These are phyloP conservation scores for Spilarctia lutea DNA, from an alignment of 2,888 invertebrate species.

Conservation along the genomic window DNA sequence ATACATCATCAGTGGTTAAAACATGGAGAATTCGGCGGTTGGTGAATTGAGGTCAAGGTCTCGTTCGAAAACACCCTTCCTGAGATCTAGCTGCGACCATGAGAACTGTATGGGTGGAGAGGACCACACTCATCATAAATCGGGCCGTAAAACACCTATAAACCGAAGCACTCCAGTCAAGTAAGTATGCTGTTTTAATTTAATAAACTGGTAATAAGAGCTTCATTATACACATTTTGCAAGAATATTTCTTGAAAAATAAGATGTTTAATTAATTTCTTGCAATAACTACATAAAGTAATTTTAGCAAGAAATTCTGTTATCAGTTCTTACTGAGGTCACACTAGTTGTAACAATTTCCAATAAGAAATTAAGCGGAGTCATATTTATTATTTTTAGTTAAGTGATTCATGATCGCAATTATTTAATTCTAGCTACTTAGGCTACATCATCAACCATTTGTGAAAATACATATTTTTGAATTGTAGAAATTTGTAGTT, in stretches of 20 bases:
- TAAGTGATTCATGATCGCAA: not conserved
- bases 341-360: not conserved
- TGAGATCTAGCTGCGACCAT: constrained; percentile 86
- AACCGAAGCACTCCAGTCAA: constrained; percentile 82
- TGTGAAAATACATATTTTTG: not conserved
- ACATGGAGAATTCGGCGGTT: constrained; percentile 78
- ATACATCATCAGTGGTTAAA: constrained; percentile 45
- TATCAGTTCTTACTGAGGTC: not conserved
- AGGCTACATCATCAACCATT: not conserved
- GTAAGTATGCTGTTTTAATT: constrained; percentile 66
- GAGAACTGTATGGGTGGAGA: constrained; percentile 85
- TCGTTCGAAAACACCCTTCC: constrained; percentile 90
- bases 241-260: not conserved
- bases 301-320: not conserved
- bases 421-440: not conserved
- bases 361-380: not conserved
- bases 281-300: no score
- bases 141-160: constrained; percentile 81
- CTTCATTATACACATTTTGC: not conserved
- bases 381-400: not conserved
- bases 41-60: constrained; percentile 89
- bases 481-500: not conserved
- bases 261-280: not conserved
- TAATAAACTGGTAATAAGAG: not conserved
- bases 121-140: constrained; percentile 82